These are phyloP conservation scores for Pedicia rivosa DNA, from an alignment of 2,888 invertebrate species.

Conservation along the genomic window DNA sequence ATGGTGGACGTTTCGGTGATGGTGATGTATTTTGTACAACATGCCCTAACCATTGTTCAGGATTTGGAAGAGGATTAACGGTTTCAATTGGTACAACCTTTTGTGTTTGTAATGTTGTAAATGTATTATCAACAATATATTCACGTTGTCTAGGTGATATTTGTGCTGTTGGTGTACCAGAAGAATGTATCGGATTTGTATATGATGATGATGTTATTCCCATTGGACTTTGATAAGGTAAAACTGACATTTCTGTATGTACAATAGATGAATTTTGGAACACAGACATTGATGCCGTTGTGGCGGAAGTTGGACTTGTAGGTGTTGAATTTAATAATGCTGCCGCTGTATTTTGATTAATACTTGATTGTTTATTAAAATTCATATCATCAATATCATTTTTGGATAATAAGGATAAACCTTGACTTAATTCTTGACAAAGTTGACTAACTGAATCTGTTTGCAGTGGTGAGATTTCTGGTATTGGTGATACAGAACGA, in stretches of 20 bases:
- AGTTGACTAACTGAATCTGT: conserved; percentile 51
- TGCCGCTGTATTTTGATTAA: conserved; percentile 35
- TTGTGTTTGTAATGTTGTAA: conserved; percentile 15
- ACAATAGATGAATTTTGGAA: conserved; percentile 13
- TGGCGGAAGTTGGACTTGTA: conserved; percentile 11
- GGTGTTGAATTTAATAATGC: conserved; percentile 16
- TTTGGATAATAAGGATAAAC: conserved; percentile 44
- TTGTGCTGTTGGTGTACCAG: conserved; percentile 19
- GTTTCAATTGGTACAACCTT: conserved; percentile 24
- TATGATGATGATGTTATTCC: conserved; percentile 7
- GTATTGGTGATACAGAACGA: conserved; percentile 54
- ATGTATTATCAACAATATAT: conserved; percentile 18
- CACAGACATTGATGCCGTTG: conserved; percentile 12
- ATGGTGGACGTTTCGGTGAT: conserved; percentile 37
- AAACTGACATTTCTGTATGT: not conserved
- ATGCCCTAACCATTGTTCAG: conserved; percentile 70
- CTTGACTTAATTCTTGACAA: conserved; percentile 60
- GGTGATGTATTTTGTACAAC: conserved; percentile 44
- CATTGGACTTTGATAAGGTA: not conserved
- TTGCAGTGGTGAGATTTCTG: conserved; percentile 50
- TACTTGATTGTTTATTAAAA: conserved; percentile 36
- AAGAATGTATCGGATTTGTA: conserved; percentile 12
- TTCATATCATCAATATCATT: conserved; percentile 35
- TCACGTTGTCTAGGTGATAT: conserved; percentile 46
- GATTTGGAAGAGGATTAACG: conserved; percentile 46